Evolutionary conservation across 1,140 invertebrate genomes (phyloP).

Genomic region (Drosophila parabipectinata): DNA sequence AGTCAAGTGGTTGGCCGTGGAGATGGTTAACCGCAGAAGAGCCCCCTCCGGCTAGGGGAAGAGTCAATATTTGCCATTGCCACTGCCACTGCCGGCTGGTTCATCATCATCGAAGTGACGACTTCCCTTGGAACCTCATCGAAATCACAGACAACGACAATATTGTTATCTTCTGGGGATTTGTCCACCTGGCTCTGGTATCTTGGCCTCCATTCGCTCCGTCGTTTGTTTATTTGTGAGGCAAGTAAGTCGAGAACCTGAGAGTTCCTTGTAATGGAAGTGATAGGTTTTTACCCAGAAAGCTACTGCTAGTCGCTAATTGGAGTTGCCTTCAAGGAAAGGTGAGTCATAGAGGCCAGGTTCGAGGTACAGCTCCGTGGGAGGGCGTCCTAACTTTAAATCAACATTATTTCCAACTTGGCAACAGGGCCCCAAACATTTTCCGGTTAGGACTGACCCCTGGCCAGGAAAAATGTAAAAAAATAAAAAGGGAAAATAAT

Average conservation of each 20-base stretch:
- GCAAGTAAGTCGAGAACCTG: constrained; percentile 29
- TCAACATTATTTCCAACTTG: constrained; percentile 51
- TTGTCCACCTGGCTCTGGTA: constrained; percentile 52
- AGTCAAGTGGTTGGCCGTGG: constrained; percentile 65
- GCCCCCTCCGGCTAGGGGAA: constrained; percentile 34
- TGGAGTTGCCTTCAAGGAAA: constrained; percentile 33
- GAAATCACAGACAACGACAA: constrained; percentile 47
- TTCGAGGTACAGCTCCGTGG: neutral
- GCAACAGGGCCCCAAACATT: constrained; percentile 22
- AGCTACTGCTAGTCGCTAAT: constrained; percentile 29
- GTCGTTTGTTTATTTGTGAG: constrained; percentile 64
- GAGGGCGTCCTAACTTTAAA: constrained; percentile 46
- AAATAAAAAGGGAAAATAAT: constrained; percentile 66
- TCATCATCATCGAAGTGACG: constrained; percentile 47
- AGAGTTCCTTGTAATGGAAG: constrained; percentile 47
- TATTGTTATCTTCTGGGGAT: constrained; percentile 19
- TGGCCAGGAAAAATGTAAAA: constrained; percentile 18
- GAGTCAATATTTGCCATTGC: constrained; percentile 70
- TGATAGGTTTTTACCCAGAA: constrained; percentile 26
- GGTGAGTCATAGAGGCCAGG: constrained; percentile 19
- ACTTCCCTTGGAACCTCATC: constrained; percentile 51
- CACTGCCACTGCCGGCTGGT: constrained; percentile 29
- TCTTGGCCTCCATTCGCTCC: constrained; percentile 51
- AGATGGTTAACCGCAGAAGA: constrained; percentile 44
- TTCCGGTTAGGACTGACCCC: constrained; percentile 28